Base-by-base conservation (phyloP, 2,113 vertebrate genomes). In the Polypterus senegalus region DNA sequence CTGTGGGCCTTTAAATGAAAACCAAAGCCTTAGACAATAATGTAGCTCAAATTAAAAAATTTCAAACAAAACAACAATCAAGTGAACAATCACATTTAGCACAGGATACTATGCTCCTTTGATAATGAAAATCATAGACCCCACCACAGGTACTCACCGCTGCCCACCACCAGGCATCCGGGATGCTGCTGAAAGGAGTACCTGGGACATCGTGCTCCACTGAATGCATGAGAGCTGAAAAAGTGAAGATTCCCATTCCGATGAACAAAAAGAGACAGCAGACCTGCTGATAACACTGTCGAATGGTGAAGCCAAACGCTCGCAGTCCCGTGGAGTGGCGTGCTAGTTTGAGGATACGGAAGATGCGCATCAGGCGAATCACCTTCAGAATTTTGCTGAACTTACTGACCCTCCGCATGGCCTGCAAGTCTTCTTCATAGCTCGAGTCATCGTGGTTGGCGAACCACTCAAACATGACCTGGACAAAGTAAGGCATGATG, bases 231-330 rank as follows among this genome's bases (percentile, higher is more conserved):
- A 95, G 82, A 45, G 92, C 90, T 0, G 92, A 93, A 80, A 95
- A 95, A 60, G 84, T 89, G 76, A 95, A 95, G 73, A 95, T 85
- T 0, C 92, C 92, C 88, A 95, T 90, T 63, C 88, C 79, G 2
- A 94, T 95, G 78, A 95, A 95, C 62, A 95, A 80, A 57, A 94
- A 80, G 54, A 95, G 82, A 65, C 92, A 94, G 81, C 92, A 93
- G 53, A 94, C 92, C 78, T 94, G 92, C 73, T 95, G 90, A 56
- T 87, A 92, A 74, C 92, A 95, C 76, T 93, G 92, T 5, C 92
- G 87, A 47, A 95, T 80, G 65, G 92, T 94, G 76, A 95, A 94
- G 44, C 91, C 89, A 3, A 95, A 95, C 1, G 91, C 92, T 60
- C 88, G 81, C 71, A 94, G 91, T 46, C 92, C 91, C 0, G 92